Percentiles rank a stretch among this genome's conserved stretches.
Evolutionary conservation across 92 coral and sea anemone species (phyloP).

Genomic region (Parazoanthus atlanticus): DNA sequence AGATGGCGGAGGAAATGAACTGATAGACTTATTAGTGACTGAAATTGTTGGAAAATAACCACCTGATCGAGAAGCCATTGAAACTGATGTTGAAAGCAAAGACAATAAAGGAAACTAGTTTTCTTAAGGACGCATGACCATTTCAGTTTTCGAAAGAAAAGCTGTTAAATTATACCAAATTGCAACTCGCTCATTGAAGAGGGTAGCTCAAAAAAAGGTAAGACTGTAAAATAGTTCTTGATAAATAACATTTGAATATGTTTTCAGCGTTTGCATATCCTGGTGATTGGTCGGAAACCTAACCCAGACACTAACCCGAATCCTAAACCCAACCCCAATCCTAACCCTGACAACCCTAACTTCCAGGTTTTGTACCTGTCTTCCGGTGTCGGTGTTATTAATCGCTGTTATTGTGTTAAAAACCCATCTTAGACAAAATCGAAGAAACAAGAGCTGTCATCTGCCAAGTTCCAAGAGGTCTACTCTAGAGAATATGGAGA

Average conservation of each 20-base stretch:
- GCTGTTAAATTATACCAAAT: background rate
- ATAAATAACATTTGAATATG: too few species aligned
- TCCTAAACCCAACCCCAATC: too few species aligned
- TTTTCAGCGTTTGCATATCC: too few species aligned
- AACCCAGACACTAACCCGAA: too few species aligned
- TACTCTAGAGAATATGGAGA: conserved; percentile 50
- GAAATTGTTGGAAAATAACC: too few species aligned
- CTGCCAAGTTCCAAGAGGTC: conserved; percentile 42
- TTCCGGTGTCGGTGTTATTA: too few species aligned
- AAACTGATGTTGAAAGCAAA: background rate
- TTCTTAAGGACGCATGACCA: background rate
- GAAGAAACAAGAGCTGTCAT: conserved; percentile 54
- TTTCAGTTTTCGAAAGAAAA: background rate
- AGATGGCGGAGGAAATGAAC: background rate
- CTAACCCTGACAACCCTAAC: too few species aligned
- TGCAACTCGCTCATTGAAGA: background rate
- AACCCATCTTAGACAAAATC: background rate
- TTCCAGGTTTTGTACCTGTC: background rate
- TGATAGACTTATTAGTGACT: too few species aligned
- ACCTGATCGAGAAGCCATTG: background rate
- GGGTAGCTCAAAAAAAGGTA: conserved; percentile 14
- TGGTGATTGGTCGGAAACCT: too few species aligned
- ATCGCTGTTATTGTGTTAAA: too few species aligned
- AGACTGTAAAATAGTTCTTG: too few species aligned
- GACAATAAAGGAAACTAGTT: background rate